Evolutionary conservation across 2,888 invertebrate genomes (phyloP).

Genomic region (Oeneis ivallda): DNA sequence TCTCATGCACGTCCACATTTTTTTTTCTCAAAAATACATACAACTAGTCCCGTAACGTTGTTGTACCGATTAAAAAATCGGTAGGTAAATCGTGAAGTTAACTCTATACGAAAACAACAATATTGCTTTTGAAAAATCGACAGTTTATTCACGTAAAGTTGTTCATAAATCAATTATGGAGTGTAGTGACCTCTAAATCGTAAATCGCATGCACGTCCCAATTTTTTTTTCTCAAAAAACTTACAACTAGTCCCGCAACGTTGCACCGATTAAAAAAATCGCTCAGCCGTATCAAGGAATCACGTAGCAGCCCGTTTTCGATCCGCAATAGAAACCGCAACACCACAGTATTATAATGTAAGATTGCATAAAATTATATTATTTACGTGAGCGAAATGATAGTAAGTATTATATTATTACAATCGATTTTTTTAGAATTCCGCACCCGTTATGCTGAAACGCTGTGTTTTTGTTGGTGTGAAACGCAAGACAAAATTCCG

Average conservation of each 20-base stretch:
- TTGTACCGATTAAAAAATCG: no score
- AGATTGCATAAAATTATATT: constrained; percentile 72
- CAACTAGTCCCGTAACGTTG: no score
- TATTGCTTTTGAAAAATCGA: no score
- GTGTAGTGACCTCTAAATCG: constrained; percentile 32
- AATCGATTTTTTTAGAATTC: constrained; percentile 58
- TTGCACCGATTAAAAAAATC: constrained; percentile 49
- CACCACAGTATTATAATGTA: constrained; percentile 70
- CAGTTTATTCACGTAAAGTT: neutral
- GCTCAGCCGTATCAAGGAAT: constrained; percentile 60
- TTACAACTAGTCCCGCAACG: constrained; percentile 58
- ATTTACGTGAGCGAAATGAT: constrained; percentile 71
- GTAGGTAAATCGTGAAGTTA: no score
- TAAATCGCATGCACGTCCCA: constrained; percentile 50
- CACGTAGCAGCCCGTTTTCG: constrained; percentile 69
- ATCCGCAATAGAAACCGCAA: constrained; percentile 70
- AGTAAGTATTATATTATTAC: constrained; percentile 47
- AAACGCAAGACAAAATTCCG: neutral
- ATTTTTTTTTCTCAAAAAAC: constrained; percentile 62
- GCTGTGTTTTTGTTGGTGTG: constrained; percentile 15
- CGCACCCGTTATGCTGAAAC: constrained; percentile 39
- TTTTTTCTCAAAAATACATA: no score
- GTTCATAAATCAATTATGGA: constrained; percentile 20
- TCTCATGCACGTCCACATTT: no score
- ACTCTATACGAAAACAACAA: no score